These are phyloP conservation scores for Propithecus perrieri DNA, from an alignment of 2,797 vertebrate genomes.

Conservation along the genomic window DNA sequence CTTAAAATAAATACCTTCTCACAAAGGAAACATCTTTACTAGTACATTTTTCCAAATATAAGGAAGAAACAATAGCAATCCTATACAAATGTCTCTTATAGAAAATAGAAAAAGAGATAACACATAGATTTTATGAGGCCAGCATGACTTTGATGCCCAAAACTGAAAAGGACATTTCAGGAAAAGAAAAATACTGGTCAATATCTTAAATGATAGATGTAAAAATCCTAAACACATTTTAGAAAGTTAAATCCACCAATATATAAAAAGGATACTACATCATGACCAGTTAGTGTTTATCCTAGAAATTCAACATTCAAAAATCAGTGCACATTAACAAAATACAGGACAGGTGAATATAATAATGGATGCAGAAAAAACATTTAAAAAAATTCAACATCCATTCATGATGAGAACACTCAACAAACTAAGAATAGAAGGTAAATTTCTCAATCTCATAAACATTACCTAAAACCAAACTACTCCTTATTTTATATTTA, in stretches of 20 bases:
- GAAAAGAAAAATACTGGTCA: neutral
- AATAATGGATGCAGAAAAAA: neutral
- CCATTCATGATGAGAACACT: neutral
- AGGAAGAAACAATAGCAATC: neutral
- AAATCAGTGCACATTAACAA: neutral
- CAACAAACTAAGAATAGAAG: neutral
- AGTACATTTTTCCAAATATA: slow-evolving; percentile 8
- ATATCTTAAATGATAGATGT: neutral
- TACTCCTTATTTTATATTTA: neutral
- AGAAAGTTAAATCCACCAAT: neutral
- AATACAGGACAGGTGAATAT: neutral
- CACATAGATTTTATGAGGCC: neutral
- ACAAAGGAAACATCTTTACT: neutral
- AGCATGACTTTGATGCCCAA: neutral
- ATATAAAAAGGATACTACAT: neutral
- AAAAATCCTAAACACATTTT: neutral
- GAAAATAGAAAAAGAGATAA: neutral
- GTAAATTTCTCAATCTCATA: neutral
- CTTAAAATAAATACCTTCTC: neutral
- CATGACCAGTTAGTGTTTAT: neutral
- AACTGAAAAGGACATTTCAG: neutral
- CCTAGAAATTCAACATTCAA: neutral
- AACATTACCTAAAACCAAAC: neutral
- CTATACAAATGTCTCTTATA: neutral
- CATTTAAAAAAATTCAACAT: neutral